Evolutionary conservation across 92 coral and sea anemone species (phyloP).

Genomic region (Palythoa grandis): DNA sequence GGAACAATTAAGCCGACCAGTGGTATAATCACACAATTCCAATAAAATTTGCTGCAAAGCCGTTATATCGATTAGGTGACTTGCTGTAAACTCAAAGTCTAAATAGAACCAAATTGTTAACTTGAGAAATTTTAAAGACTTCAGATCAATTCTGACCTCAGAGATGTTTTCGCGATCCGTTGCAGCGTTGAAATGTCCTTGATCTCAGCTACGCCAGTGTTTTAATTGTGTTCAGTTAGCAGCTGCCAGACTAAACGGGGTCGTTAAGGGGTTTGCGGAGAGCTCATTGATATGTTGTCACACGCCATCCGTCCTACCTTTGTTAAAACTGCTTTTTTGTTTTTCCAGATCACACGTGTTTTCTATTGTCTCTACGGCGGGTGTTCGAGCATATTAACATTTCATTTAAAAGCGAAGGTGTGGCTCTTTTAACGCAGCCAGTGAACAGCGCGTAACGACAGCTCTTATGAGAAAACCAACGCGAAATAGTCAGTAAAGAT

Average conservation of each 20-base stretch:
- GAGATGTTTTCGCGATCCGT: slow-evolving; percentile 95
- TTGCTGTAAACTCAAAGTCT: slow-evolving; percentile 16
- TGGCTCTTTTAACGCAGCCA: slow-evolving; percentile 47
- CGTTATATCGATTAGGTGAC: slow-evolving; percentile 58
- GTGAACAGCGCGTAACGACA: slow-evolving; percentile 46
- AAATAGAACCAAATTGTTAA: slow-evolving; percentile 5
- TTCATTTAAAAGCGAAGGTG: slow-evolving; percentile 81
- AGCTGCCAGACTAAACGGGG: slow-evolving; percentile 87
- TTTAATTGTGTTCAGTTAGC: slow-evolving; percentile 89
- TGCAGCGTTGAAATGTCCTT: slow-evolving; percentile 91
- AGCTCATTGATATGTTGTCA: slow-evolving; percentile 94
- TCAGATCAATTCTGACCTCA: neutral
- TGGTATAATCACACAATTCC: slow-evolving; percentile 34
- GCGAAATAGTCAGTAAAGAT: slow-evolving; percentile 20
- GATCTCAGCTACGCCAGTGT: slow-evolving; percentile 93
- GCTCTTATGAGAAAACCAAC: neutral
- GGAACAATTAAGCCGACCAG: slow-evolving; percentile 50
- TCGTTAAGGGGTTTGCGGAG: slow-evolving; percentile 93
- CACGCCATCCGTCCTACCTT: slow-evolving; percentile 96
- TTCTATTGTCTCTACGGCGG: slow-evolving; percentile 87
- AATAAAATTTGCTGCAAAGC: slow-evolving; percentile 47
- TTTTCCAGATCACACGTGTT: slow-evolving; percentile 96
- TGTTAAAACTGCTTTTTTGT: slow-evolving; percentile 98
- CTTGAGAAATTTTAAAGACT: slow-evolving; percentile 22
- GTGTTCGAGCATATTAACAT: slow-evolving; percentile 87